Base-by-base conservation (phyloP, 2,888 invertebrate genomes). In the Polietes domitor region DNA sequence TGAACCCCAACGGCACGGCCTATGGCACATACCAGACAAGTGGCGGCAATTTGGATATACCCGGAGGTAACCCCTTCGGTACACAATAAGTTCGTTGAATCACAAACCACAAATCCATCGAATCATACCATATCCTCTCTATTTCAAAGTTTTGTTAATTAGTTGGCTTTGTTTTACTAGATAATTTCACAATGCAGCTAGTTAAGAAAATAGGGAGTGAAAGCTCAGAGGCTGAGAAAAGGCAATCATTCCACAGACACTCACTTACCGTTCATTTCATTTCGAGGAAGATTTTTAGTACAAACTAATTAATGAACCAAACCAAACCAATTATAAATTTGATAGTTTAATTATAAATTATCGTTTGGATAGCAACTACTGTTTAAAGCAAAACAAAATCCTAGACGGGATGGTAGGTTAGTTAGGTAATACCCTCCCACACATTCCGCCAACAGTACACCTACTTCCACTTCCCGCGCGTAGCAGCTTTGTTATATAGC, bases 1-100 rank as follows among this genome's bases (percentile, higher is more conserved):
- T 96, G 88, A 93, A 95, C 85, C 95, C 95, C 87, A 95, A 96
- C 91, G 88, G 89, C 15, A 89, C 88, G 37, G 87, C 87, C 1
- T 91, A 91, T 76, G 97, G 97, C 83, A 96, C 96, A 28, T 96
- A 95, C 88, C 95, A 95, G 88, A 94, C 94, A 41, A 93, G 94
- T 77, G 95, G 95, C 21, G 95, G 95, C 41, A 95, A 94, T 88
- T 92, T 96, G 82, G 94, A 94, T 87, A 94, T 96, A 86, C 96
- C 96, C 65, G 93, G 93, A 37, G 92, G 89, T 37, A 94, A 94
- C 89, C 94, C 94, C 15, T 93, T 93, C 87, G 90, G 90, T 68
- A 91, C 92, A 88, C 91, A 91, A 91, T 87, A 68, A 78, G 70
- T 17, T 0, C 65, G 47, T 50, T 78, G 73, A 75, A 19, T 28